phyloP scores from a whole-genome alignment of 2,113 vertebrate species.

The Grus americana region DNA sequence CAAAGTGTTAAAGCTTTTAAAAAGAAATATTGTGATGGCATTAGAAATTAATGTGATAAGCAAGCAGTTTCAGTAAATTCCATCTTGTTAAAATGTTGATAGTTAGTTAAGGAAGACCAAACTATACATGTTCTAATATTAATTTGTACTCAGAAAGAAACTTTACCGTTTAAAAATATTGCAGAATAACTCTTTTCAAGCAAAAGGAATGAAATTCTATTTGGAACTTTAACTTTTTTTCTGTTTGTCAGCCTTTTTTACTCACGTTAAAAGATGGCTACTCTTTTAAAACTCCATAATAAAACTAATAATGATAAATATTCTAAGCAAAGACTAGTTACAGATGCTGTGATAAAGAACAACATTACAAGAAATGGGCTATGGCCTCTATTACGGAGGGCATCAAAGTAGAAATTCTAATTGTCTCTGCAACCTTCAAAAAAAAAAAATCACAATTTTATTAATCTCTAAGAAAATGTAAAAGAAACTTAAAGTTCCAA shows the following conservation, averaged over 20 bases:
- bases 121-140: background rate
- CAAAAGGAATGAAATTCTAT: background rate
- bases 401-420: background rate
- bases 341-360: background rate
- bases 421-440: background rate
- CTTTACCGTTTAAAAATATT: background rate
- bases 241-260: background rate
- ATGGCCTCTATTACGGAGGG: background rate
- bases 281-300: background rate
- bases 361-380: background rate
- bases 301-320: background rate
- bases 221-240: background rate
- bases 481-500: background rate
- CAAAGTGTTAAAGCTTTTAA: background rate
- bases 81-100: background rate
- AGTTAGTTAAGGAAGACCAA: background rate
- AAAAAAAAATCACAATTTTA: background rate
- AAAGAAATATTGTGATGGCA: background rate
- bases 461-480: background rate
- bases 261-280: background rate
- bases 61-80: background rate
- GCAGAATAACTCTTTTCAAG: background rate
- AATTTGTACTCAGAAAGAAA: background rate
- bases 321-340: background rate
- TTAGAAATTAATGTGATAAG: slow-evolving; percentile 5